Conservation (phyloP, 2,797 vertebrate species). For the Erpetoichthys calabaricus region DNA sequence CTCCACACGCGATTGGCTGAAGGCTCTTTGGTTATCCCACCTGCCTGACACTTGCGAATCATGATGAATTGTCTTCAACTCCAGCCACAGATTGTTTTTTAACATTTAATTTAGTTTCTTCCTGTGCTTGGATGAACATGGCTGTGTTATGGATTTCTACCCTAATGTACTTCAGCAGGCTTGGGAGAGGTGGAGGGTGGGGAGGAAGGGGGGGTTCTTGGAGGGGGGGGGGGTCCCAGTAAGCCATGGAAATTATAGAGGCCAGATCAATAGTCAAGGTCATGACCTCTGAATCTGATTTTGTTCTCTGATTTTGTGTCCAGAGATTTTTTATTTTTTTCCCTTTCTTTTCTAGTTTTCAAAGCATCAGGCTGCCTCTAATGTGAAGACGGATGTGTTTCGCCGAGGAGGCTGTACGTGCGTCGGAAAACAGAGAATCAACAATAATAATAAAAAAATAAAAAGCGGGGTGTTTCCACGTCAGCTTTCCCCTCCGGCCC, state of each 20-base stretch:
- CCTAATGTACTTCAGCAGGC: slow-evolving; percentile 95
- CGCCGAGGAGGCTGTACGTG: slow-evolving; percentile 5
- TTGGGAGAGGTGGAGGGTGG: slow-evolving; percentile 40
- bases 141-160: slow-evolving; percentile 94
- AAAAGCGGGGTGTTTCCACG: slow-evolving; percentile 14
- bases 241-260: slow-evolving; percentile 92
- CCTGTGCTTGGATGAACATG: slow-evolving; percentile 98
- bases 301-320: slow-evolving; percentile 48
- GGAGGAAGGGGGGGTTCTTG: too few relatives aligned
- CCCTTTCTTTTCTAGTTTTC: slow-evolving; percentile 20
- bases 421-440: slow-evolving; percentile 1
- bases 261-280: slow-evolving; percentile 94
- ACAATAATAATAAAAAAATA: not conserved
- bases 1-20: slow-evolving; percentile 55
- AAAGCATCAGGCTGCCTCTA: slow-evolving; percentile 41
- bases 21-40: slow-evolving; percentile 60
- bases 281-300: slow-evolving; percentile 58
- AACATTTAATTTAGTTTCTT: slow-evolving; percentile 99
- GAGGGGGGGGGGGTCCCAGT: slow-evolving; percentile 50
- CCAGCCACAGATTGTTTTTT: slow-evolving; percentile 95
- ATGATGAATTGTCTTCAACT: slow-evolving; percentile 96
- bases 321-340: slow-evolving; percentile 54
- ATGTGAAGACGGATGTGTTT: slow-evolving; percentile 31
- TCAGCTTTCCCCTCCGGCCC: slow-evolving; percentile 21
- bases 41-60: slow-evolving; percentile 71